Conservation (phyloP, 2,888 invertebrate species). For the Lasius platythorax region DNA sequence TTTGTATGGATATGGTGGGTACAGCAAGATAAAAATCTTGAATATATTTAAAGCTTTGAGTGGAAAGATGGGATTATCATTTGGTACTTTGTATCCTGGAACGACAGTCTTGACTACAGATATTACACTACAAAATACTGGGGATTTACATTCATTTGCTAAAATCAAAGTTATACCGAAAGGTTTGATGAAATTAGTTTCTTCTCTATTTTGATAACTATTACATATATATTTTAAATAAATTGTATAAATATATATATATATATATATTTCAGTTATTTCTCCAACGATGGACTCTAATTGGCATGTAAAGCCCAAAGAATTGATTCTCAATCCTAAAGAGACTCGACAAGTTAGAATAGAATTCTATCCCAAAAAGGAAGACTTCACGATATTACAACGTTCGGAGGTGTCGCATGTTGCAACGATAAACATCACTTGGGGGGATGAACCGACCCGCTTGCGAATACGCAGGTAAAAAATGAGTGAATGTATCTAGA, state of each 20-base stretch:
- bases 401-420: conserved; percentile 84
- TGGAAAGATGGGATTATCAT: conserved; percentile 88
- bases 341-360: conserved; percentile 84
- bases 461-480: conserved; percentile 82
- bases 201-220: conserved; percentile 5
- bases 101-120: conserved; percentile 85
- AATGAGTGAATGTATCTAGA: background rate
- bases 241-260: background rate
- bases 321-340: conserved; percentile 85
- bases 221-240: conserved; percentile 7
- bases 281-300: conserved; percentile 81
- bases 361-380: conserved; percentile 86
- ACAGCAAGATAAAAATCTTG: conserved; percentile 86
- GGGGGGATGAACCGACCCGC: conserved; percentile 87
- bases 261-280: conserved; percentile 75
- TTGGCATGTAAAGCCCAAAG: conserved; percentile 85
- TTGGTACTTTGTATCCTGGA: conserved; percentile 87
- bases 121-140: conserved; percentile 87
- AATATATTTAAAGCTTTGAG: conserved; percentile 87
- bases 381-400: conserved; percentile 85
- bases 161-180: conserved; percentile 82
- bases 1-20: conserved; percentile 89
- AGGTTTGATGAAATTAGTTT: conserved; percentile 72
- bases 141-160: conserved; percentile 87
- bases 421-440: conserved; percentile 86